phyloP scores from a whole-genome alignment of 2,888 invertebrate species.

The Epinotia bilunana region DNA sequence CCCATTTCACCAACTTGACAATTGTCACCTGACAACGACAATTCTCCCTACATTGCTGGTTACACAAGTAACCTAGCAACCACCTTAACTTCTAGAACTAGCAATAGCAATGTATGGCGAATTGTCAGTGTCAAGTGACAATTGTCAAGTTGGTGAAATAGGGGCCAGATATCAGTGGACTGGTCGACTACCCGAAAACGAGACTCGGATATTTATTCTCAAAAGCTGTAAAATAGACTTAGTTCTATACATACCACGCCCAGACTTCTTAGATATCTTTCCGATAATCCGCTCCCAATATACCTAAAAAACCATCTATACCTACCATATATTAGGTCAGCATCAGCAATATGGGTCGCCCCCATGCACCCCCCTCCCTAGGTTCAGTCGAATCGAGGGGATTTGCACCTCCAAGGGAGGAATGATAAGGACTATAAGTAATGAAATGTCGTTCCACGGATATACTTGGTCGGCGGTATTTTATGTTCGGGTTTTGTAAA shows the following conservation, averaged over 20 bases:
- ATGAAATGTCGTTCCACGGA: slow-evolving; percentile 12
- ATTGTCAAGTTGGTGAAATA: too few species aligned
- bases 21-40: too few species aligned
- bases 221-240: background rate
- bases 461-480: background rate
- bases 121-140: too few species aligned
- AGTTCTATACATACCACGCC: background rate
- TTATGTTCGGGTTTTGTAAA: background rate
- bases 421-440: slow-evolving; percentile 19
- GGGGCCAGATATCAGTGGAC: too few species aligned
- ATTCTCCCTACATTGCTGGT: too few species aligned
- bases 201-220: background rate
- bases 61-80: too few species aligned
- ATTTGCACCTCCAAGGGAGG: slow-evolving; percentile 15
- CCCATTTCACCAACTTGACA: too few species aligned
- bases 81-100: too few species aligned
- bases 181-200: too few species aligned
- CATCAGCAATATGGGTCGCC: slow-evolving; percentile 28
- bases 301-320: slow-evolving; percentile 2
- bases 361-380: slow-evolving; percentile 7
- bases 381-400: slow-evolving; percentile 12
- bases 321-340: slow-evolving; percentile 26
- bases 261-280: background rate
- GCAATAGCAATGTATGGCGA: too few species aligned
- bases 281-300: background rate